phyloP scores from a whole-genome alignment of 1,140 invertebrate genomes.

The Drosophila azteca region DNA sequence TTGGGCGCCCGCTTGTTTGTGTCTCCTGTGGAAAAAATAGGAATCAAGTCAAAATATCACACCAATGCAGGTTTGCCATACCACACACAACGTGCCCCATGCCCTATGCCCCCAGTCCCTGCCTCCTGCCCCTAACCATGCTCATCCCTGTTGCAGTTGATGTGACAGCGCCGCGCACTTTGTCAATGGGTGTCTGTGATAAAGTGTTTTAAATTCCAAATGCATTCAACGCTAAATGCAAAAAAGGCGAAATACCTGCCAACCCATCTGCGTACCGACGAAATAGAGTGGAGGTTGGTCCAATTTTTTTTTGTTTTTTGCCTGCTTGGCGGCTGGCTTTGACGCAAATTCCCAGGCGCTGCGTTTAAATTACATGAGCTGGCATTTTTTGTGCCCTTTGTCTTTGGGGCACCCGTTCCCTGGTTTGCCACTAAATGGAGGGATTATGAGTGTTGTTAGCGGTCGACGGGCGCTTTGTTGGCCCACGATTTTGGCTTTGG shows the following conservation, averaged over 20 bases:
- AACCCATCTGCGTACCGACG: constrained; percentile 10
- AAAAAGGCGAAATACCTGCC: constrained; percentile 56
- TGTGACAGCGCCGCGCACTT: constrained; percentile 74
- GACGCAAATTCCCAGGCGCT: constrained; percentile 61
- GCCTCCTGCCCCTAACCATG: constrained; percentile 5
- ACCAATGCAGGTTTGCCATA: constrained; percentile 34
- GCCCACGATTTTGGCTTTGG: constrained; percentile 30
- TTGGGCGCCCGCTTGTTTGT: not conserved
- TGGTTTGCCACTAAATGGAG: constrained; percentile 71
- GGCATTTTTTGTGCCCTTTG: constrained; percentile 36
- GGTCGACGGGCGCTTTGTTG: constrained; percentile 56
- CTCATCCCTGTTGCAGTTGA: constrained; percentile 58
- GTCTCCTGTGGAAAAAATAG: constrained; percentile 31
- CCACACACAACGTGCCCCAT: constrained; percentile 7
- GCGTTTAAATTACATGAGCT: constrained; percentile 73
- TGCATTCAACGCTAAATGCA: constrained; percentile 77
- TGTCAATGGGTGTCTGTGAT: constrained; percentile 73
- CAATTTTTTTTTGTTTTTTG: constrained; percentile 24
- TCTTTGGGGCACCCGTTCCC: constrained; percentile 23
- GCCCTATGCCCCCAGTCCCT: not conserved
- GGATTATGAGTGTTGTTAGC: constrained; percentile 79
- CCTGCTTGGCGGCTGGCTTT: constrained; percentile 22
- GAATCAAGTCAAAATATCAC: constrained; percentile 62
- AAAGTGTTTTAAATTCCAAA: constrained; percentile 81
- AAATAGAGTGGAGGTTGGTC: constrained; percentile 1